These are phyloP conservation scores for Rachycentron canadum DNA, from an alignment of 2,797 vertebrate species.

Conservation along the genomic window DNA sequence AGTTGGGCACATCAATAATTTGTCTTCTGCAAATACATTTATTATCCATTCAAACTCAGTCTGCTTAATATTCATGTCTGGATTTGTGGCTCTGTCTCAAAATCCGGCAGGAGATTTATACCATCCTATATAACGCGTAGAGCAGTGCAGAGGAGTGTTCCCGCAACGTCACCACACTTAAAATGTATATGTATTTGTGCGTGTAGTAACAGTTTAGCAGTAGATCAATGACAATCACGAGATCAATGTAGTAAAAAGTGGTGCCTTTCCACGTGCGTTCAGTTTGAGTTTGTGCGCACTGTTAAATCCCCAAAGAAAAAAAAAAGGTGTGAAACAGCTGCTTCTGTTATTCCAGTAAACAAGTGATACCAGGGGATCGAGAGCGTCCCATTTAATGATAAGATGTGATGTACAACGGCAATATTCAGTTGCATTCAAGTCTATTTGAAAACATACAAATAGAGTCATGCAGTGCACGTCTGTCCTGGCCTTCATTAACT, in stretches of 20 bases:
- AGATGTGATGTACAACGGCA: slow-evolving; percentile 33
- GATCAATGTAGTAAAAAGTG: not conserved
- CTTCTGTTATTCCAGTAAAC: slow-evolving; percentile 5
- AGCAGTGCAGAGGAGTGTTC: not conserved
- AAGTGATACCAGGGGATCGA: slow-evolving; percentile 15
- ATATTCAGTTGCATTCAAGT: slow-evolving; percentile 7
- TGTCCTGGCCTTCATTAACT: not conserved
- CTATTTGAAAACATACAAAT: slow-evolving; percentile 1
- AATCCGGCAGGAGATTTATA: slow-evolving; percentile 17
- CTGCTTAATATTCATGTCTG: slow-evolving; percentile 26
- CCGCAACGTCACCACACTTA: not conserved
- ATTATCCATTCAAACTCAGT: slow-evolving; percentile 27
- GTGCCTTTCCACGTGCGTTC: not conserved
- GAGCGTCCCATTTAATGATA: slow-evolving; percentile 38
- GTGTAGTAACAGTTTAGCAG: not conserved
- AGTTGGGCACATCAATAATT: slow-evolving; percentile 31
- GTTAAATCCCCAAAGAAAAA: not conserved
- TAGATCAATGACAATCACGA: not conserved
- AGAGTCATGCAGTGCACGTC: not conserved
- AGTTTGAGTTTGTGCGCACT: slow-evolving; percentile 7
- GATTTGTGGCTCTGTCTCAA: slow-evolving; percentile 11
- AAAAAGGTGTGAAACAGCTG: not conserved
- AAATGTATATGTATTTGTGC: not conserved
- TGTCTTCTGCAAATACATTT: slow-evolving; percentile 39
- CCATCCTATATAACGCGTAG: slow-evolving; percentile 18